phyloP scores from a whole-genome alignment of 2,797 vertebrate genomes.

The Xenops minutus region DNA sequence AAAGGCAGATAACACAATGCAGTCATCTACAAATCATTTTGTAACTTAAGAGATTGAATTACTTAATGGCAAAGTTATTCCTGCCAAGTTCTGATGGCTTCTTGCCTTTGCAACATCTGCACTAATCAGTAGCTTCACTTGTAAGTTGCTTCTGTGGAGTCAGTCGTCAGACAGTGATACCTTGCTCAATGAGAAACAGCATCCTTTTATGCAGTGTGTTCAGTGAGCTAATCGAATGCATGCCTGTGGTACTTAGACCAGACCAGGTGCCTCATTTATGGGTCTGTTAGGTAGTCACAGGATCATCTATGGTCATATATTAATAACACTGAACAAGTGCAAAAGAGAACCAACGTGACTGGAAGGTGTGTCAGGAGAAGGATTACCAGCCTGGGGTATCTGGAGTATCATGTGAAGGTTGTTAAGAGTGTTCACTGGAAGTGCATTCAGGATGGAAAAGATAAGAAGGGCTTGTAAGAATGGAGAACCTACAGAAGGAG shows the following conservation, averaged over 20 bases:
- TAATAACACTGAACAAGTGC: neutral
- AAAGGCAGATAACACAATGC: neutral
- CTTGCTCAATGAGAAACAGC: neutral
- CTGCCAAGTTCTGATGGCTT: neutral
- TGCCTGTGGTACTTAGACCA: neutral
- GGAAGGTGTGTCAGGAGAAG: neutral
- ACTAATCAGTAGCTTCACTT: neutral
- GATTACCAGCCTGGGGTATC: neutral
- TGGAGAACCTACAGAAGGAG: neutral
- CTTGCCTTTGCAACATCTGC: neutral
- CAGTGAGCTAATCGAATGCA: neutral
- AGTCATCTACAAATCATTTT: neutral
- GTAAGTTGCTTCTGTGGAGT: neutral
- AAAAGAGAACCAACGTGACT: neutral
- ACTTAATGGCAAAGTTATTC: constrained; percentile 3
- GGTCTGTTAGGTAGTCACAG: neutral
- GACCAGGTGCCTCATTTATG: neutral
- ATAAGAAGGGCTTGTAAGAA: neutral
- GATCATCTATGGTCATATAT: neutral
- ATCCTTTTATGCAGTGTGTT: neutral
- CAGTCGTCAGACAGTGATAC: neutral
- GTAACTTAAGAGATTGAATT: neutral
- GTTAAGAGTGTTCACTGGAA: neutral
- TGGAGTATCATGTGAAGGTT: neutral
- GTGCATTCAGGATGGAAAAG: neutral